Conservation (phyloP, 2,888 invertebrate species). For the Baronia brevicornis region DNA sequence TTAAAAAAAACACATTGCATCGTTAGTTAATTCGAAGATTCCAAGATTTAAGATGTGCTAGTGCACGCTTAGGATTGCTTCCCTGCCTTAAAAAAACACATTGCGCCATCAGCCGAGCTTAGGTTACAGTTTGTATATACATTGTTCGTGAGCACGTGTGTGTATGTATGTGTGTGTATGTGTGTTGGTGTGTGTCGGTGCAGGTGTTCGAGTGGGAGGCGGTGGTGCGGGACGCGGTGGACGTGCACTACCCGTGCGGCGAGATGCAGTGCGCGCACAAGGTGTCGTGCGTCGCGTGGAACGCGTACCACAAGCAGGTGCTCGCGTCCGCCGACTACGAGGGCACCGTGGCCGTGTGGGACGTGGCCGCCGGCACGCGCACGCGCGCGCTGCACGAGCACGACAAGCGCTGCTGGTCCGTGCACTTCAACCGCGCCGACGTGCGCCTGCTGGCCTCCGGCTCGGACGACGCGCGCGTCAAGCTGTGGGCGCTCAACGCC, state of each 20-base stretch:
- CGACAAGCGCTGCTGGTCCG: slow-evolving; percentile 96
- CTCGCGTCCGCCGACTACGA: slow-evolving; percentile 96
- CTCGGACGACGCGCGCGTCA: slow-evolving; percentile 93
- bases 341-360: slow-evolving; percentile 95
- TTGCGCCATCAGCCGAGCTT: no score
- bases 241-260: slow-evolving; percentile 93
- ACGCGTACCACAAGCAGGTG: slow-evolving; percentile 87
- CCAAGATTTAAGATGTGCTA: no score
- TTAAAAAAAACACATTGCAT: no score
- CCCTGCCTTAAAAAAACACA: no score
- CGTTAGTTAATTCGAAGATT: no score
- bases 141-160: not conserved
- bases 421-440: slow-evolving; percentile 94
- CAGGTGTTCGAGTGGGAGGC: slow-evolving; percentile 89
- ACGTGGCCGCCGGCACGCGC: slow-evolving; percentile 85
- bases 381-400: slow-evolving; percentile 87
- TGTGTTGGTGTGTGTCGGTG: not conserved
- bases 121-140: no score
- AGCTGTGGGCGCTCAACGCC: slow-evolving; percentile 92
- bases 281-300: slow-evolving; percentile 96
- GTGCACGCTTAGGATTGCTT: no score
- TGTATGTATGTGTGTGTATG: not conserved
- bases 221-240: slow-evolving; percentile 89
- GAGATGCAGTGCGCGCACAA: slow-evolving; percentile 95
- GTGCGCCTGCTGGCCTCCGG: slow-evolving; percentile 92